Conservation (phyloP, 2,888 invertebrate genomes). For the Alsophila aescularia region DNA sequence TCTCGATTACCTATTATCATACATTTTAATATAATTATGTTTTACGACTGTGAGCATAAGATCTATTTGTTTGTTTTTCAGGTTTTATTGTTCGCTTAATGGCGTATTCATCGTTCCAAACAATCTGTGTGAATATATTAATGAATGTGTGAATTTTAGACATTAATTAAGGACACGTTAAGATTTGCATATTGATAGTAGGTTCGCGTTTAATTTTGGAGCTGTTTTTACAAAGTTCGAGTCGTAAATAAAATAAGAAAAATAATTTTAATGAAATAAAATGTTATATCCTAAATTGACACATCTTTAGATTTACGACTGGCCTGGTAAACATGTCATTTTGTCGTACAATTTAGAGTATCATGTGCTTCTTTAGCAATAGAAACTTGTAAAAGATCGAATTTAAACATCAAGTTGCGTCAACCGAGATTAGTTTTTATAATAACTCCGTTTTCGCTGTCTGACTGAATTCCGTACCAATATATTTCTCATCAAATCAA, state of each 20-base stretch:
- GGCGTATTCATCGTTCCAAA: conserved; percentile 12
- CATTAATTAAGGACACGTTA: conserved; percentile 5
- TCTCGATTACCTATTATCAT: conserved; percentile 44
- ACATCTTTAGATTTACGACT: background rate
- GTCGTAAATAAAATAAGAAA: conserved; percentile 6
- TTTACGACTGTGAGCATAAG: conserved; percentile 35
- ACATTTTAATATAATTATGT: conserved; percentile 46
- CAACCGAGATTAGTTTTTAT: no score
- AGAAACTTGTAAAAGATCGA: no score
- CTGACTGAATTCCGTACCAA: no score
- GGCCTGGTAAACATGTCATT: no score
- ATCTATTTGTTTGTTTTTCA: conserved; percentile 33
- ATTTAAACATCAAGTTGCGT: no score
- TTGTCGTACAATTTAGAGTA: no score
- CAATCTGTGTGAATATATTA: conserved; percentile 14
- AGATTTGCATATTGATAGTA: conserved; percentile 15
- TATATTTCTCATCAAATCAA: no score
- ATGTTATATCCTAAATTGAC: background rate
- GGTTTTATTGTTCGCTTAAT: conserved; percentile 22
- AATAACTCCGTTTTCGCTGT: no score
- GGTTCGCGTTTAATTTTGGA: background rate
- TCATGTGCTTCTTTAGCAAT: no score
- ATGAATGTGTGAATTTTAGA: conserved; percentile 6
- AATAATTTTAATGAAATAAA: conserved; percentile 10
- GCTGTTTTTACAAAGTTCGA: conserved; percentile 2